Percentiles rank a stretch among this genome's conserved stretches.
Evolutionary conservation across 2,888 invertebrate genomes (phyloP).

Genomic region (Gymnocheta viridis): DNA sequence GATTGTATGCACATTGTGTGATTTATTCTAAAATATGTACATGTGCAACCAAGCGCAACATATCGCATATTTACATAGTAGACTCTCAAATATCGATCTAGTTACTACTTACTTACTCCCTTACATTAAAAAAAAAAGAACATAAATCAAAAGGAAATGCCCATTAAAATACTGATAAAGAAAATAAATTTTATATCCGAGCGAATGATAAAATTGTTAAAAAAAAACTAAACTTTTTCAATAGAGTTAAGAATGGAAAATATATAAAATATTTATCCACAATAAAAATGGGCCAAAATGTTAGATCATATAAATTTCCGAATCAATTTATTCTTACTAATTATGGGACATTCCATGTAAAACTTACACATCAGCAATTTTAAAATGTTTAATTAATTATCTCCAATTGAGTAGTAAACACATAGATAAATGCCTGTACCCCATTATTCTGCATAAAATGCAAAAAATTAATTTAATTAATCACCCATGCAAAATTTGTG

Average conservation of each 20-base stretch:
- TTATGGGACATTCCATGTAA: too few relatives aligned
- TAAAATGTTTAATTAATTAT: too few relatives aligned
- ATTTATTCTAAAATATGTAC: slow-evolving; percentile 6
- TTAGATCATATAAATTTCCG: too few relatives aligned
- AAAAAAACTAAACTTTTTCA: not conserved
- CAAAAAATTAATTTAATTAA: too few relatives aligned
- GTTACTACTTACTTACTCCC: too few relatives aligned
- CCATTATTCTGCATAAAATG: too few relatives aligned
- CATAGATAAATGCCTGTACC: too few relatives aligned
- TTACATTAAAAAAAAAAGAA: not conserved
- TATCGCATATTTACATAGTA: not conserved
- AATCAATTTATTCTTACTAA: too few relatives aligned
- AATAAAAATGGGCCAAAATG: not conserved
- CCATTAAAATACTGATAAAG: slow-evolving; percentile 28
- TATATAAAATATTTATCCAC: not conserved
- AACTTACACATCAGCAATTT: too few relatives aligned
- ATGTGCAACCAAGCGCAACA: not conserved
- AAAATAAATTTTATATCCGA: not conserved
- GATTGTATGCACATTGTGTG: slow-evolving; percentile 51
- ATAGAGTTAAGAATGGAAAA: not conserved
- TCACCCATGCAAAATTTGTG: too few relatives aligned
- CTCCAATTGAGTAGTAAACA: too few relatives aligned
- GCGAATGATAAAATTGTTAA: not conserved
- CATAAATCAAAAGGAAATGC: too few relatives aligned
- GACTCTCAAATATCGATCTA: not conserved